Percentiles rank a stretch among this genome's conserved stretches.
These are phyloP conservation scores for Neoseiulus cucumeris DNA, from an alignment of 1,140 invertebrate species.

Conservation along the genomic window DNA sequence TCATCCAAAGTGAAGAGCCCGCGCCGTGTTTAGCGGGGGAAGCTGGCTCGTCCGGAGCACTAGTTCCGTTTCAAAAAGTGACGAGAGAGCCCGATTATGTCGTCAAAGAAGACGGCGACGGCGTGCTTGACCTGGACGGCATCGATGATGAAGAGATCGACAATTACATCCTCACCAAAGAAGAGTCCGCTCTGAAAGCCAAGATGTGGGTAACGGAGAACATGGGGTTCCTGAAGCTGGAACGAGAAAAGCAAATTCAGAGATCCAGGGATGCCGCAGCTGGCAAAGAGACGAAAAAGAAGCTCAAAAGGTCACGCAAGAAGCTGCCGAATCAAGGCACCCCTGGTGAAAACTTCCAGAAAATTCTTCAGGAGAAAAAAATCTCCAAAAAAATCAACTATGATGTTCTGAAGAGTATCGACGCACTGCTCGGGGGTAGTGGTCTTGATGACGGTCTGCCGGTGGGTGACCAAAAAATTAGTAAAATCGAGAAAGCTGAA, in stretches of 20 bases:
- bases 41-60: background rate
- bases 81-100: background rate
- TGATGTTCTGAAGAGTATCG: conserved; percentile 67
- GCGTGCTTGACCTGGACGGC: conserved; percentile 53
- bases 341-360: conserved; percentile 76
- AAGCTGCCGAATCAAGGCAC: conserved; percentile 47
- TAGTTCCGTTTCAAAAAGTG: background rate
- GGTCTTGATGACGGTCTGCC: background rate
- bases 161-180: conserved; percentile 20
- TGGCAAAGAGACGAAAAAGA: conserved; percentile 20
- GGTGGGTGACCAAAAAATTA: background rate
- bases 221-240: conserved; percentile 22
- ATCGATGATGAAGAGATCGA: conserved; percentile 73
- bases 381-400: conserved; percentile 94
- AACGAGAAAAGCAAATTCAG: conserved; percentile 24
- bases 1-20: conserved; percentile 1
- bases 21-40: conserved; percentile 24
- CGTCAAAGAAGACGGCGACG: conserved; percentile 26
- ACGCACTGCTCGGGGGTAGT: conserved; percentile 25
- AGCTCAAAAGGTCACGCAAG: conserved; percentile 24
- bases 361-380: conserved; percentile 81
- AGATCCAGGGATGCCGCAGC: conserved; percentile 34
- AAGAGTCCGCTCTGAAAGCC: conserved; percentile 53
- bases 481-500: background rate
- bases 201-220: conserved; percentile 25